phyloP scores from a whole-genome alignment of 2,113 vertebrate genomes.

The Syngnathus floridae region DNA sequence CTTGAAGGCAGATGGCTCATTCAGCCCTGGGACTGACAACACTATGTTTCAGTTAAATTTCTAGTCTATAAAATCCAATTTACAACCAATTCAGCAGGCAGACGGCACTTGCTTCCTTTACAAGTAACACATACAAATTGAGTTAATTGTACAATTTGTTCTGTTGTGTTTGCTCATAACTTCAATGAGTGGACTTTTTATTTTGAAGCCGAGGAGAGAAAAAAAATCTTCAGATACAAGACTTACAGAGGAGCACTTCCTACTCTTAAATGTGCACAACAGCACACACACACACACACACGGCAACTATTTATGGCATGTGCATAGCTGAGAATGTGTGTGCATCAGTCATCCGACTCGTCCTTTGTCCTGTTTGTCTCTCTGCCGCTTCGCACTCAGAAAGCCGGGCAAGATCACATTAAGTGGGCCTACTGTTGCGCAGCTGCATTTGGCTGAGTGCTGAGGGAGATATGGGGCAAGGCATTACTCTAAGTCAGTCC shows the following conservation, averaged over 20 bases:
- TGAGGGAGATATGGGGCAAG: slow-evolving; percentile 65
- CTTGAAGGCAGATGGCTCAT: no score
- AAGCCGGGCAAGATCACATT: slow-evolving; percentile 68
- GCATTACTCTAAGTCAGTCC: slow-evolving; percentile 68
- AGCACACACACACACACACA: slow-evolving; percentile 22
- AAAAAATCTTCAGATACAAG: slow-evolving; percentile 50
- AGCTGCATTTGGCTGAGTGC: slow-evolving; percentile 66
- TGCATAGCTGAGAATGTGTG: slow-evolving; percentile 37
- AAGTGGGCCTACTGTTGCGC: slow-evolving; percentile 63
- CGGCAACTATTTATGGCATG: slow-evolving; percentile 52
- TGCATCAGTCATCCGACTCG: slow-evolving; percentile 55
- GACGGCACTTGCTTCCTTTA: slow-evolving; percentile 32
- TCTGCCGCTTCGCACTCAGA: slow-evolving; percentile 60
- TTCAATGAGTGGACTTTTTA: slow-evolving; percentile 57
- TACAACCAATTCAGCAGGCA: slow-evolving; percentile 32
- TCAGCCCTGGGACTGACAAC: no score
- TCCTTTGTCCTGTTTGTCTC: slow-evolving; percentile 51
- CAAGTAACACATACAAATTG: slow-evolving; percentile 62
- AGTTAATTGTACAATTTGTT: slow-evolving; percentile 72
- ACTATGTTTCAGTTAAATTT: no score
- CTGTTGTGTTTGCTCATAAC: slow-evolving; percentile 56
- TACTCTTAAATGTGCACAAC: slow-evolving; percentile 41
- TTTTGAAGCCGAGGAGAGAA: slow-evolving; percentile 50
- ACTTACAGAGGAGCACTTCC: slow-evolving; percentile 33
- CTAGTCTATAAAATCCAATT: no score